A percentile compares a stretch with the other conserved stretches of the same genome.
Conservation (phyloP, 2,888 invertebrate species). For the Yponomeuta cagnagella region DNA sequence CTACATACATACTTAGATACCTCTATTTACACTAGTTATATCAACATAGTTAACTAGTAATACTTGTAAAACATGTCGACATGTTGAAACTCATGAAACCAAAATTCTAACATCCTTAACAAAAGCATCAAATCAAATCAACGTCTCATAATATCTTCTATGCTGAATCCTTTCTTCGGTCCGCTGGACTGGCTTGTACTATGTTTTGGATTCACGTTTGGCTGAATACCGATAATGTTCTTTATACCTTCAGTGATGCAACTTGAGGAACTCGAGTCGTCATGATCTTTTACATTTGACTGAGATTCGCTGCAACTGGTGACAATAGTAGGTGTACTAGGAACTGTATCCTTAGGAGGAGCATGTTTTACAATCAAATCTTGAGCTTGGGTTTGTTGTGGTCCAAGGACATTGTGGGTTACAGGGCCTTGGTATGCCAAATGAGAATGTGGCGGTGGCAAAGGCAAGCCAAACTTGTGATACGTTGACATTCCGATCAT, state of each 20-base stretch:
- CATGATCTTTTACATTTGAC: constrained; percentile 38
- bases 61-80: constrained; percentile 33
- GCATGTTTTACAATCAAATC: constrained; percentile 72
- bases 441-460: constrained; percentile 67
- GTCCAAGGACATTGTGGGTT: constrained; percentile 55
- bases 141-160: constrained; percentile 90
- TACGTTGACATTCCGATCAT: constrained; percentile 65
- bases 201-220: constrained; percentile 63
- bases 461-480: constrained; percentile 66
- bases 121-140: constrained; percentile 22
- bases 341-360: constrained; percentile 61
- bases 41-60: constrained; percentile 58
- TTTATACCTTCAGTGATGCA: constrained; percentile 67
- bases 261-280: constrained; percentile 44
- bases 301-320: constrained; percentile 52
- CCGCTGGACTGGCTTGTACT: constrained; percentile 76
- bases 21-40: constrained; percentile 48
- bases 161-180: constrained; percentile 90
- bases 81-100: background rate
- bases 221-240: constrained; percentile 70
- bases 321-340: constrained; percentile 56
- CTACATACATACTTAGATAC: constrained; percentile 56
- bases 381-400: constrained; percentile 70
- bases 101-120: constrained; percentile 24
- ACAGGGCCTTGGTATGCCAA: constrained; percentile 53